A percentile compares a stretch with the other conserved stretches of the same genome.
phyloP scores from a whole-genome alignment of 2,797 vertebrate genomes.

The Chelon auratus region DNA sequence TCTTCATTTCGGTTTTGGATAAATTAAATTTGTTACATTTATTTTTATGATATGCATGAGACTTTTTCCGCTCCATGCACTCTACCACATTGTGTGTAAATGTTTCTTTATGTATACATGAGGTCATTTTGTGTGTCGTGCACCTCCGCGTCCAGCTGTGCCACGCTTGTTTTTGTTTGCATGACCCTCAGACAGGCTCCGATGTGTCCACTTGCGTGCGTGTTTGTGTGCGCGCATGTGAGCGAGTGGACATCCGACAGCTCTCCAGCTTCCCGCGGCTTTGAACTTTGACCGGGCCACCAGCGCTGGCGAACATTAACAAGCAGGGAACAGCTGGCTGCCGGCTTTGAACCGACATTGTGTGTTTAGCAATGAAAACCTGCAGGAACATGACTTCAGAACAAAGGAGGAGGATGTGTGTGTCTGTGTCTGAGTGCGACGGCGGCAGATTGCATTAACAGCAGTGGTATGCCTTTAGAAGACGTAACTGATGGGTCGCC shows the following conservation, averaged over 20 bases:
- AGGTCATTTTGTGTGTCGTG: background rate
- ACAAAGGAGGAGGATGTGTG: conserved; percentile 35
- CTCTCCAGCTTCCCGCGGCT: conserved; percentile 47
- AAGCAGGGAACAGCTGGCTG: conserved; percentile 52
- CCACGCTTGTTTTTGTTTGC: conserved; percentile 43
- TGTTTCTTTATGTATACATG: background rate
- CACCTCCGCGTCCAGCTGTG: background rate
- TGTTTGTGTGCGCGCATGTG: background rate
- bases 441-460: conserved; percentile 6
- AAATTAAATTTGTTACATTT: background rate
- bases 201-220: background rate
- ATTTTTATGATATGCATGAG: background rate
- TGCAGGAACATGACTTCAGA: conserved; percentile 48
- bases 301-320: conserved; percentile 28
- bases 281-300: conserved; percentile 64
- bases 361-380: conserved; percentile 57
- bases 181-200: conserved; percentile 3
- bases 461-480: conserved; percentile 14
- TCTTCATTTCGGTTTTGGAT: too few relatives aligned
- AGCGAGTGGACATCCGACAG: conserved; percentile 10
- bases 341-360: conserved; percentile 56
- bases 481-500: conserved; percentile 11
- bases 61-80: background rate
- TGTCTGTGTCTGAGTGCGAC: conserved; percentile 3
- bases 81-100: background rate